phyloP scores from a whole-genome alignment of 2,797 vertebrate species.

The Gymnodraco acuticeps region DNA sequence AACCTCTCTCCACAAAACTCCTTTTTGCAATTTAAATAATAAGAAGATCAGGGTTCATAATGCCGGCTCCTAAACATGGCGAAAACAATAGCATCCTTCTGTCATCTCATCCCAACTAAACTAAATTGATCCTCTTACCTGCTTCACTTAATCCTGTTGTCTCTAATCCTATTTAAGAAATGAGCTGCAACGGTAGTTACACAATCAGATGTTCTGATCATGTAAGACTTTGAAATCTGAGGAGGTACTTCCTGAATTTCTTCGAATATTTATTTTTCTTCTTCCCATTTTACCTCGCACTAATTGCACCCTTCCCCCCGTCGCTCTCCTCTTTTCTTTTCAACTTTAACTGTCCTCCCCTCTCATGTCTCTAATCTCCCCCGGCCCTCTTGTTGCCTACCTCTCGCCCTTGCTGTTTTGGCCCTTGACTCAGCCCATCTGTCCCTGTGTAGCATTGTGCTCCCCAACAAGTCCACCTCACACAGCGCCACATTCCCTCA shows the following conservation, averaged over 20 bases:
- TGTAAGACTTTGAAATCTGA: conserved; percentile 55
- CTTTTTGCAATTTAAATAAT: conserved; percentile 55
- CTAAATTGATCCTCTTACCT: conserved; percentile 80
- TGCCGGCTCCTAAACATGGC: conserved; percentile 39
- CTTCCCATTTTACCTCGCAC: conserved; percentile 24
- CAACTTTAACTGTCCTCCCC: conserved; percentile 43
- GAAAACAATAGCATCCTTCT: conserved; percentile 76
- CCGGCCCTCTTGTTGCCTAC: conserved; percentile 36
- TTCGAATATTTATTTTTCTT: conserved; percentile 18
- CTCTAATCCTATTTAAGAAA: conserved; percentile 72
- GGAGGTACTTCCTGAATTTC: conserved; percentile 18
- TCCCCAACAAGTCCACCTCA: conserved; percentile 69
- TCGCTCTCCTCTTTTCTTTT: conserved; percentile 34
- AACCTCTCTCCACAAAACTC: conserved; percentile 59
- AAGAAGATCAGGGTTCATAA: conserved; percentile 53
- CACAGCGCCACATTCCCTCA: conserved; percentile 71
- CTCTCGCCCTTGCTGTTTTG: conserved; percentile 54
- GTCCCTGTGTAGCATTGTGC: conserved; percentile 73
- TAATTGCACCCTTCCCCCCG: conserved; percentile 28
- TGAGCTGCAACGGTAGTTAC: conserved; percentile 72
- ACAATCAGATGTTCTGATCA: conserved; percentile 68
- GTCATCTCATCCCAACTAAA: conserved; percentile 66
- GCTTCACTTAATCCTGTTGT: conserved; percentile 76
- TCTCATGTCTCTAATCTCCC: conserved; percentile 39
- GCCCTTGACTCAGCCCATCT: conserved; percentile 84